Evolutionary conservation across 2,797 vertebrate genomes (phyloP).

Genomic region (Centroberyx gerrardi): DNA sequence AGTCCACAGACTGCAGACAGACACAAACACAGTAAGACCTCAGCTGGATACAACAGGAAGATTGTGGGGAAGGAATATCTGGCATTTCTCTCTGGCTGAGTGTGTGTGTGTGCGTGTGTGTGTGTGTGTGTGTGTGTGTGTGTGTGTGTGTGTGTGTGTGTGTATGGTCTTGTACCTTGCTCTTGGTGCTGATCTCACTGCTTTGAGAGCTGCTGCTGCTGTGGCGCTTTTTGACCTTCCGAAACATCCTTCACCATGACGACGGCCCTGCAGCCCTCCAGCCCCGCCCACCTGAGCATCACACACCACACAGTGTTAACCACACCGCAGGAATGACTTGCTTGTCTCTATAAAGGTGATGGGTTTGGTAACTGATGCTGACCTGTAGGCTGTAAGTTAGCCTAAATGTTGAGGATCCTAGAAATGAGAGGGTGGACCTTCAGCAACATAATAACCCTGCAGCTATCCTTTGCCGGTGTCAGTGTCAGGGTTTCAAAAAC

Average conservation of each 20-base stretch:
- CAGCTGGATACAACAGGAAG: not conserved
- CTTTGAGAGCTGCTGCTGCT: conserved; percentile 99
- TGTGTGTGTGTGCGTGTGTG: not conserved
- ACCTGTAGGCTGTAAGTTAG: not conserved
- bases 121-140: not conserved
- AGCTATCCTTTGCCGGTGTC: no score
- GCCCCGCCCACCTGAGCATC: conserved; percentile 41
- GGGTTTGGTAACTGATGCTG: not conserved
- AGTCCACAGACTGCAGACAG: conserved; percentile 93
- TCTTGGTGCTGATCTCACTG: conserved; percentile 98
- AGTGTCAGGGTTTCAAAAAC: not conserved
- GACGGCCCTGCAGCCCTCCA: conserved; percentile 66
- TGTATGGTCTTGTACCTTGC: conserved; percentile 89
- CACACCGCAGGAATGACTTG: not conserved
- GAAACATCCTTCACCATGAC: conserved; percentile 94
- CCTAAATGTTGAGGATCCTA: no score
- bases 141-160: conserved; percentile 13
- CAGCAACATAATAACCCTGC: not conserved
- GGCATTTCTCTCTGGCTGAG: not conserved
- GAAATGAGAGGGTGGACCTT: not conserved
- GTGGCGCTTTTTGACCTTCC: conserved; percentile 98
- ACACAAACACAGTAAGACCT: not conserved
- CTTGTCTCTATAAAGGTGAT: not conserved
- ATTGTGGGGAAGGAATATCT: not conserved
- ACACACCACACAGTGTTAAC: not conserved